Percentiles rank a stretch among this genome's conserved stretches.
Conservation (phyloP, 1,140 invertebrate genomes). For the Tribolium castaneum region DNA sequence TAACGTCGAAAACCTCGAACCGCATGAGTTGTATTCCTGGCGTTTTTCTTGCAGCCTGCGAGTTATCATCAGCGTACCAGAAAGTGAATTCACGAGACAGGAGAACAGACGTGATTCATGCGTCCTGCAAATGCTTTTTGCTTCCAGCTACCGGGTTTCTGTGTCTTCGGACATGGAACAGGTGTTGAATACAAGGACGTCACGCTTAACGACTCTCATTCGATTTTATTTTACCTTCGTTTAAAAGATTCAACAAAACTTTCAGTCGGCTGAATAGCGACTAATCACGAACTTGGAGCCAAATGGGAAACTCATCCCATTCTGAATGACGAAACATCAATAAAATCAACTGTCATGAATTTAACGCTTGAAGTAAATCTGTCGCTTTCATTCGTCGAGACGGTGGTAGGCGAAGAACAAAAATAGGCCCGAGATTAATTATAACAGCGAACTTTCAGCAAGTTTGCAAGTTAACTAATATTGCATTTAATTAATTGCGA, state of each 20-base stretch:
- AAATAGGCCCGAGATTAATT: slow-evolving; percentile 2
- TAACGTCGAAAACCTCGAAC: slow-evolving; percentile 14
- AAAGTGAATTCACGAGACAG: slow-evolving; percentile 17
- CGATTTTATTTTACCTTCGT: not conserved
- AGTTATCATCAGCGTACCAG: slow-evolving; percentile 12
- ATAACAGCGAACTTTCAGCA: not conserved
- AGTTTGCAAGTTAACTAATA: slow-evolving; percentile 10
- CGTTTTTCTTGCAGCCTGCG: slow-evolving; percentile 8
- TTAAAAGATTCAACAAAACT: not conserved
- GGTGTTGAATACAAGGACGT: slow-evolving; percentile 18
- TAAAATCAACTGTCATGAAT: not conserved
- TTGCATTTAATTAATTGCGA: slow-evolving; percentile 14
- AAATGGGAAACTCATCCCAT: not conserved
- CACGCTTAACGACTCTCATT: not conserved
- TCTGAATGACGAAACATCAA: slow-evolving; percentile 5
- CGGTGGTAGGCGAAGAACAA: not conserved
- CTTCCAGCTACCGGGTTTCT: slow-evolving; percentile 18
- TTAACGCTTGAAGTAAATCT: slow-evolving; percentile 4
- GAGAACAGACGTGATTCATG: slow-evolving; percentile 5
- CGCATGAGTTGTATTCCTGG: slow-evolving; percentile 11
- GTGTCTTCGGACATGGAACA: slow-evolving; percentile 9
- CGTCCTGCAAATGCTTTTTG: slow-evolving; percentile 11
- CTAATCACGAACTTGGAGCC: not conserved
- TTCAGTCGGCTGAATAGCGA: too few relatives aligned
- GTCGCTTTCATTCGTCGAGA: not conserved